These are phyloP conservation scores for Amblyraja radiata DNA, from an alignment of 2,797 vertebrate genomes.

Conservation along the genomic window DNA sequence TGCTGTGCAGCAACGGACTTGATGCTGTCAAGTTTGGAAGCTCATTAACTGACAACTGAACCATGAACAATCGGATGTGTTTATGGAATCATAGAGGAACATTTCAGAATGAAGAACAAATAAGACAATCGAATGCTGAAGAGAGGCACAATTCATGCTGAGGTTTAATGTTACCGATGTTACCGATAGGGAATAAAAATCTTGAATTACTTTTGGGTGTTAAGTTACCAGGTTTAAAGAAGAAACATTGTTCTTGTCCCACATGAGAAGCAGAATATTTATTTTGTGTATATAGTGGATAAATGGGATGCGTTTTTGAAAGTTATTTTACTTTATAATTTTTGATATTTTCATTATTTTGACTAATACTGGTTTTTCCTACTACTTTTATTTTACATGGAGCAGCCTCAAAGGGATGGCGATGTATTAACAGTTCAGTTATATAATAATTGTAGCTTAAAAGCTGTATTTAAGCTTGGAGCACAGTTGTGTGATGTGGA, in stretches of 20 bases:
- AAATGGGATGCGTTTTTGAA: background rate
- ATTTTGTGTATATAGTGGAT: background rate
- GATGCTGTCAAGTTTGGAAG: background rate
- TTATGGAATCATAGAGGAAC: background rate
- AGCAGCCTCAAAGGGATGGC: background rate
- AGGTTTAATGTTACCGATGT: background rate
- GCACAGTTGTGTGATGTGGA: background rate
- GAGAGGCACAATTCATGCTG: background rate
- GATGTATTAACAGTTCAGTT: background rate
- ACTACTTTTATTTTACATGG: background rate
- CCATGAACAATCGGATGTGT: background rate
- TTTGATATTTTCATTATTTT: background rate
- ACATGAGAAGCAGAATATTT: background rate
- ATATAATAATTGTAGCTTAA: background rate
- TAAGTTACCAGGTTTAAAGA: background rate
- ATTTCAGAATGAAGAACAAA: background rate
- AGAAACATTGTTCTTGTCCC: background rate
- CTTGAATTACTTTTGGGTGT: background rate
- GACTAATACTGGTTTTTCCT: background rate
- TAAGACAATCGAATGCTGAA: background rate
- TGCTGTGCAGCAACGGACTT: background rate
- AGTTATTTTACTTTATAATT: background rate
- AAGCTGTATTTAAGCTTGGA: background rate
- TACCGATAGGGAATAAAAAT: background rate
- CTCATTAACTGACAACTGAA: background rate